These are phyloP conservation scores for Lucilia sericata DNA, from an alignment of 1,140 invertebrate genomes.

Conservation along the genomic window DNA sequence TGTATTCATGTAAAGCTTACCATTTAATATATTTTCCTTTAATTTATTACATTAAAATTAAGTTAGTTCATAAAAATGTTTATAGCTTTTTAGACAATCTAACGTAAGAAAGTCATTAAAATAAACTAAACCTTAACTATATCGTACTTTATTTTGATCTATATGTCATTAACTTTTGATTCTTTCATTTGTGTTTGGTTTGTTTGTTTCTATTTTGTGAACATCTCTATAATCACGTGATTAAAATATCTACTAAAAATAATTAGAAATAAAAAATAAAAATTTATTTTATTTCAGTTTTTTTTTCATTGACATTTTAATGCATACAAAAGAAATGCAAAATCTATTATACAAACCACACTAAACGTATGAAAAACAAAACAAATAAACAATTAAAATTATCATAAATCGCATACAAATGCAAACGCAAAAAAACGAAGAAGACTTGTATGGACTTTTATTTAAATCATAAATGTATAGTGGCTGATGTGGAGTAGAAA, in stretches of 20 bases:
- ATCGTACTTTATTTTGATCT: not conserved
- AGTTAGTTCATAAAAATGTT: too few species aligned
- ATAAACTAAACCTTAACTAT: not conserved
- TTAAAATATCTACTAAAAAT: not conserved
- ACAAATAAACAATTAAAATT: constrained; percentile 13
- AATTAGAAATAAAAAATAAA: not conserved
- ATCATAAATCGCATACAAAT: not conserved
- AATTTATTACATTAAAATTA: too few species aligned
- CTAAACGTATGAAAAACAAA: not conserved
- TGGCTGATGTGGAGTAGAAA: not conserved
- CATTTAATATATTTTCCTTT: too few species aligned
- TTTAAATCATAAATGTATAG: not conserved
- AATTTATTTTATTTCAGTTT: not conserved
- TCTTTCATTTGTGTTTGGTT: not conserved
- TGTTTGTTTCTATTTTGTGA: not conserved
- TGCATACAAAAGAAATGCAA: not conserved
- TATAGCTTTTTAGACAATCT: too few species aligned
- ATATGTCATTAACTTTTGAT: not conserved
- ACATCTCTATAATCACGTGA: not conserved
- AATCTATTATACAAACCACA: not conserved
- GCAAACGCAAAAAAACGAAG: not conserved
- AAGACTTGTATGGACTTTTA: not conserved
- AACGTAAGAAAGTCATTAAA: too few species aligned
- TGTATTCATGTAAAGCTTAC: too few species aligned
- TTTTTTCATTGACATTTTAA: not conserved